Percentiles rank a stretch among this genome's conserved stretches.
Conservation (phyloP, 1,140 invertebrate genomes). For the Heliothis subflexa region DNA sequence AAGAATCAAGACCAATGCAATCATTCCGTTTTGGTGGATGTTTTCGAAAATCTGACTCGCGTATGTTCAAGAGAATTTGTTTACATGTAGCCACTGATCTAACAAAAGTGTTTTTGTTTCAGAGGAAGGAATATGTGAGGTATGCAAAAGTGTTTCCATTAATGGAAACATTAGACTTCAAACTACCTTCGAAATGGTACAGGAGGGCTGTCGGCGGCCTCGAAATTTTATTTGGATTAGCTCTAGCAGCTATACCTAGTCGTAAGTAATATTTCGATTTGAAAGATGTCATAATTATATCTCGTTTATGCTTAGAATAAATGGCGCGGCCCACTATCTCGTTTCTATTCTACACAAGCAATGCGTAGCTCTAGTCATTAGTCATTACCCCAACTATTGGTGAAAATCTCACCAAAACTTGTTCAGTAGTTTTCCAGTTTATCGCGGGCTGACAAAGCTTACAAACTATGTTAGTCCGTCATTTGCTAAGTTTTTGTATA, state of each 20-base stretch:
- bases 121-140: constrained; percentile 98
- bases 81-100: neutral
- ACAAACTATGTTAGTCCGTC: no score
- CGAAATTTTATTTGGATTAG: constrained; percentile 96
- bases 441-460: no score
- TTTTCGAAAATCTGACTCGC: no score
- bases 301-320: no score
- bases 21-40: no score
- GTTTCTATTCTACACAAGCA: no score
- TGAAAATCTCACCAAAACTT: neutral
- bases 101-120: constrained; percentile 81
- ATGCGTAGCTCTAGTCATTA: no score
- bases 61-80: neutral
- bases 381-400: no score
- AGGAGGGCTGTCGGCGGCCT: constrained; percentile 94
- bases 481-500: no score
- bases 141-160: constrained; percentile 99
- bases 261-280: constrained; percentile 88
- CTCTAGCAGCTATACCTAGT: constrained; percentile 95
- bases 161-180: constrained; percentile 92
- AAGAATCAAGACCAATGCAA: no score
- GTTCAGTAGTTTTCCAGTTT: neutral
- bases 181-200: constrained; percentile 97
- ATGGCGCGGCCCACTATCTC: no score
- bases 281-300: no score